phyloP scores from a whole-genome alignment of 2,797 vertebrate genomes.

The Clarias pachynema region DNA sequence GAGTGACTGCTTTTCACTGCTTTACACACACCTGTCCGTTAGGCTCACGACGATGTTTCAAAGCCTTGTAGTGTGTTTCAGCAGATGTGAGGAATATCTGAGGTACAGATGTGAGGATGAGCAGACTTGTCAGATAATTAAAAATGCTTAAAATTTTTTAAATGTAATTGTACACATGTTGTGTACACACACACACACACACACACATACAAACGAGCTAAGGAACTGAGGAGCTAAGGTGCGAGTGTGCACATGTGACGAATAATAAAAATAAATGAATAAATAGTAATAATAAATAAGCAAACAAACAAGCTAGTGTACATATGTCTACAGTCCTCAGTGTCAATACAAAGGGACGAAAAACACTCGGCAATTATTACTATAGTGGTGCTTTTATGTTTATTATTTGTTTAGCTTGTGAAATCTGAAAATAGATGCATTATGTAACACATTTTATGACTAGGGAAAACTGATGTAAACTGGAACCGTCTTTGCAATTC shows the following conservation, averaged over 20 bases:
- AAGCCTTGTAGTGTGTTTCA: not conserved
- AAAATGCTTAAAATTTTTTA: not conserved
- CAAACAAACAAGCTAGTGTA: not conserved
- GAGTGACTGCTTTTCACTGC: conserved; percentile 17
- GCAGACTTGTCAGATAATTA: too few species aligned
- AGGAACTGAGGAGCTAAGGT: too few species aligned
- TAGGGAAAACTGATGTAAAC: not conserved
- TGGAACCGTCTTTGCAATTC: not conserved
- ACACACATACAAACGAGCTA: not conserved
- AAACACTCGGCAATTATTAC: not conserved
- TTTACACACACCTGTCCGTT: conserved; percentile 14
- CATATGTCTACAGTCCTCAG: not conserved
- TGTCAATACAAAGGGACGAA: not conserved
- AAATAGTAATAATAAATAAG: not conserved
- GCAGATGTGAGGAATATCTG: not conserved
- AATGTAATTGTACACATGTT: not conserved
- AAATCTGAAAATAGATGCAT: not conserved
- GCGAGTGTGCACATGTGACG: too few species aligned
- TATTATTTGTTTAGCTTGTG: not conserved
- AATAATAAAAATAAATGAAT: not conserved
- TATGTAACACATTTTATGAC: not conserved
- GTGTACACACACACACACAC: not conserved
- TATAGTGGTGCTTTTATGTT: not conserved
- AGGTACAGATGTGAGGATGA: not conserved
- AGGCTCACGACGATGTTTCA: not conserved